Evolutionary conservation across 2,797 vertebrate species (phyloP).

Genomic region (Microctenopoma lineatum): DNA sequence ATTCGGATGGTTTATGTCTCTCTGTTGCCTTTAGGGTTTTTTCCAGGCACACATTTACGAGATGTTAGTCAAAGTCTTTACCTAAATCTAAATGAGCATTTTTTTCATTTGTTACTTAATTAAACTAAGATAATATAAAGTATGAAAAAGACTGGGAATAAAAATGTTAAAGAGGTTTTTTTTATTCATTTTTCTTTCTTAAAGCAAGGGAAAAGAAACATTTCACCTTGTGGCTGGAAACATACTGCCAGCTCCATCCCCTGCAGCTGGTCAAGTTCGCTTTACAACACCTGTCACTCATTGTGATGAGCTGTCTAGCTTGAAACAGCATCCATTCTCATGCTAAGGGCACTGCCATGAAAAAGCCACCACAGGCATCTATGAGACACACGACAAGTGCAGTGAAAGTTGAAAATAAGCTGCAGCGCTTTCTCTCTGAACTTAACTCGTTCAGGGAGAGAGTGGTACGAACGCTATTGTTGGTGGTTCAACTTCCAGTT

Average conservation of each 20-base stretch:
- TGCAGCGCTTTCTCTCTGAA: constrained; percentile 27
- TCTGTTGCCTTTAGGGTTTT: constrained; percentile 42
- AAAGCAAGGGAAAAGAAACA: constrained; percentile 14
- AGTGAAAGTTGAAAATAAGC: constrained; percentile 25
- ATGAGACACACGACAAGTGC: constrained; percentile 45
- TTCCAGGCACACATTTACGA: constrained; percentile 34
- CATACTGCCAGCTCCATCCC: constrained; percentile 19
- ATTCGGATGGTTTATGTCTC: constrained; percentile 44
- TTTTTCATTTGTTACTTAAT: constrained; percentile 21
- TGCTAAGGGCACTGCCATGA: constrained; percentile 27
- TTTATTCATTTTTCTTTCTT: constrained; percentile 4
- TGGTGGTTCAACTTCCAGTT: too few species aligned
- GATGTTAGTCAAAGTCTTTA: constrained; percentile 3
- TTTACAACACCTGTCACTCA: constrained; percentile 50
- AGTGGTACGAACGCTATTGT: too few species aligned
- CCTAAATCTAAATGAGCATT: constrained; percentile 24
- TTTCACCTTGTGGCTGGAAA: constrained; percentile 20
- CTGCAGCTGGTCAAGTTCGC: constrained; percentile 35
- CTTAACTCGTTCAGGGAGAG: neutral
- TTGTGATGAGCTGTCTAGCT: constrained; percentile 46
- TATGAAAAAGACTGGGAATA: neutral
- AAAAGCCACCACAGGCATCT: constrained; percentile 24
- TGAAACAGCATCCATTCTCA: constrained; percentile 22
- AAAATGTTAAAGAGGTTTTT: constrained; percentile 6
- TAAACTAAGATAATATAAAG: neutral